Evolutionary conservation across 2,888 invertebrate genomes (phyloP).

Genomic region (Drosophila prostipennis): DNA sequence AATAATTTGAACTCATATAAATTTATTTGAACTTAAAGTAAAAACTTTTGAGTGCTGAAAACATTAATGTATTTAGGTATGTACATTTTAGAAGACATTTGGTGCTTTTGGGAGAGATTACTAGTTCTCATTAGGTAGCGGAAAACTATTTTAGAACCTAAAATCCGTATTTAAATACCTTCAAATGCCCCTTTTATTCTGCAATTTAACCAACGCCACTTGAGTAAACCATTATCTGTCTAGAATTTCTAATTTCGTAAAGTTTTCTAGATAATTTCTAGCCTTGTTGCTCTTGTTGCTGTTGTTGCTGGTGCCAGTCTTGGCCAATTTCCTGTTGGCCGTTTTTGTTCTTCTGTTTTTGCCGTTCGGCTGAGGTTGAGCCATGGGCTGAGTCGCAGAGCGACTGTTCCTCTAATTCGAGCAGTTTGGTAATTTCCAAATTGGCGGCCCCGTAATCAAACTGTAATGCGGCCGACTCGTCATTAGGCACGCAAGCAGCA

Average conservation of each 20-base stretch:
- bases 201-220: conserved; percentile 1
- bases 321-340: conserved; percentile 64
- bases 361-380: conserved; percentile 11
- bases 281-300: conserved; percentile 7
- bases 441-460: conserved; percentile 69
- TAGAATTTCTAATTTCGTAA: conserved; percentile 16
- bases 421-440: conserved; percentile 76
- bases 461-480: conserved; percentile 72
- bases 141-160: background rate
- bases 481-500: conserved; percentile 66
- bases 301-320: conserved; percentile 34
- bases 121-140: background rate
- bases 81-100: too few species aligned
- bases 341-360: conserved; percentile 33
- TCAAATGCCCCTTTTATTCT: background rate
- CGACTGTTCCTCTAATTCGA: conserved; percentile 69
- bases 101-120: too few species aligned
- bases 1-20: too few species aligned
- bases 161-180: background rate
- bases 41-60: background rate
- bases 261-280: conserved; percentile 12
- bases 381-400: conserved; percentile 14
- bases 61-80: too few species aligned
- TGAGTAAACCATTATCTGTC: conserved; percentile 7
- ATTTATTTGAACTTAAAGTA: too few species aligned